Conservation (phyloP, 2,888 invertebrate species). For the Nemotelus nigrinus region DNA sequence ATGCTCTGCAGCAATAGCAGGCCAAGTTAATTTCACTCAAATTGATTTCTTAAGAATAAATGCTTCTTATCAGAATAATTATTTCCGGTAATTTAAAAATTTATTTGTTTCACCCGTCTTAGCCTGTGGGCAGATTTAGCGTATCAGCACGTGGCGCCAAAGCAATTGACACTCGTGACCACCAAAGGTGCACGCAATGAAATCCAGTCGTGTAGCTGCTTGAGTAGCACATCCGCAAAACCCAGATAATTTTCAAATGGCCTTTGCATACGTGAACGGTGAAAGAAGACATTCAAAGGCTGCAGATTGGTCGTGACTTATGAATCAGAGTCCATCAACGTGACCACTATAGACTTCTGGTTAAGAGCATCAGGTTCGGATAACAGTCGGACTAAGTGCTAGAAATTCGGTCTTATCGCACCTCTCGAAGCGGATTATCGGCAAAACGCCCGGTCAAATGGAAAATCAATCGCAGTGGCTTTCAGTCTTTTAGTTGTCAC, state of each 20-base stretch:
- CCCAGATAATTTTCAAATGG: conserved; percentile 20
- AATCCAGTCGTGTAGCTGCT: not conserved
- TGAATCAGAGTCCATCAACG: conserved; percentile 31
- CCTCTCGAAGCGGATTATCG: conserved; percentile 45
- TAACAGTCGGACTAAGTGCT: conserved; percentile 39
- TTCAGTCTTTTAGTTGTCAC: conserved; percentile 6
- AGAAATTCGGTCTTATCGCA: conserved; percentile 46
- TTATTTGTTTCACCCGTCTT: conserved; percentile 9
- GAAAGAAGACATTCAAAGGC: conserved; percentile 19
- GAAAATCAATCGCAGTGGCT: conserved; percentile 40
- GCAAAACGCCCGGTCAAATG: conserved; percentile 45
- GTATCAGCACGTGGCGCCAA: conserved; percentile 18
- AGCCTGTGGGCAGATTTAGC: conserved; percentile 10
- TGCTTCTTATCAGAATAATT: not conserved
- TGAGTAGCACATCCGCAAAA: conserved; percentile 39
- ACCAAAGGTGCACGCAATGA: conserved; percentile 1
- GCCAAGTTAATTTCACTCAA: not conserved
- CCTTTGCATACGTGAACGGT: not conserved
- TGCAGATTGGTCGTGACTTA: conserved; percentile 30
- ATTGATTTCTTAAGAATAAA: conserved; percentile 12
- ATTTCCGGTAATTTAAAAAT: conserved; percentile 23
- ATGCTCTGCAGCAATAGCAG: no score
- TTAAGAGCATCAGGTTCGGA: conserved; percentile 17
- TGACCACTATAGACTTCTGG: conserved; percentile 16
- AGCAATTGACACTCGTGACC: conserved; percentile 36